Conservation (phyloP, 1,140 invertebrate genomes). For the Hypothenemus hampei region DNA sequence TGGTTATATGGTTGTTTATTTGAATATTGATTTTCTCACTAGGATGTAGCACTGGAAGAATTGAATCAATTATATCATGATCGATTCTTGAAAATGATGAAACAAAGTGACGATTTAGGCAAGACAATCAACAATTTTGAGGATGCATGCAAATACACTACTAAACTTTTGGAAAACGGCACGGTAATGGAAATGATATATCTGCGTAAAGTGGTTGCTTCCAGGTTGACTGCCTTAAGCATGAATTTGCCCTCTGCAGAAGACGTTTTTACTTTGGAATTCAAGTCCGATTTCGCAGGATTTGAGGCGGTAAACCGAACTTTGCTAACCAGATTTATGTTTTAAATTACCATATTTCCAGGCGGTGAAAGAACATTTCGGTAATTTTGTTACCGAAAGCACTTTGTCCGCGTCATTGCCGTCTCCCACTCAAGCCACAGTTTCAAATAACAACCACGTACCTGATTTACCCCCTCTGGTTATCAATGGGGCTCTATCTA, state of each 20-base stretch:
- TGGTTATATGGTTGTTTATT: neutral
- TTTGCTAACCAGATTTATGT: no score
- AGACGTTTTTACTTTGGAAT: slow-evolving; percentile 71
- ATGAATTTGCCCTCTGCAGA: slow-evolving; percentile 75
- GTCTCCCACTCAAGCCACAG: slow-evolving; percentile 3
- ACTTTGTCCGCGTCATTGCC: neutral
- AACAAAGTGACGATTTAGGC: slow-evolving; percentile 72
- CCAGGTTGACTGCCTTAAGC: slow-evolving; percentile 71
- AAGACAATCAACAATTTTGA: slow-evolving; percentile 55
- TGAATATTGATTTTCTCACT: slow-evolving; percentile 27
- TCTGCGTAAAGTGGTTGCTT: slow-evolving; percentile 68
- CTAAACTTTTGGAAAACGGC: slow-evolving; percentile 71
- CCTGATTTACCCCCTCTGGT: slow-evolving; percentile 28
- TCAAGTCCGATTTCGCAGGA: slow-evolving; percentile 72
- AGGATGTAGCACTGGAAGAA: slow-evolving; percentile 69
- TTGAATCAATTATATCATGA: slow-evolving; percentile 76
- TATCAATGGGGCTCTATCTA: slow-evolving; percentile 32
- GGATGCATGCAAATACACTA: slow-evolving; percentile 77
- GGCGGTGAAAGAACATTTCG: slow-evolving; percentile 61
- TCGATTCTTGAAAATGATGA: slow-evolving; percentile 67
- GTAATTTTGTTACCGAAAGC: slow-evolving; percentile 62
- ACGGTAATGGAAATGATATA: slow-evolving; percentile 78
- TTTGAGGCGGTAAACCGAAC: slow-evolving; percentile 63
- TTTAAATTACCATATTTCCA: neutral
- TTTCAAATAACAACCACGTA: slow-evolving; percentile 3